Conservation (phyloP, 2,888 invertebrate species). For the Clistopyga incitator region DNA sequence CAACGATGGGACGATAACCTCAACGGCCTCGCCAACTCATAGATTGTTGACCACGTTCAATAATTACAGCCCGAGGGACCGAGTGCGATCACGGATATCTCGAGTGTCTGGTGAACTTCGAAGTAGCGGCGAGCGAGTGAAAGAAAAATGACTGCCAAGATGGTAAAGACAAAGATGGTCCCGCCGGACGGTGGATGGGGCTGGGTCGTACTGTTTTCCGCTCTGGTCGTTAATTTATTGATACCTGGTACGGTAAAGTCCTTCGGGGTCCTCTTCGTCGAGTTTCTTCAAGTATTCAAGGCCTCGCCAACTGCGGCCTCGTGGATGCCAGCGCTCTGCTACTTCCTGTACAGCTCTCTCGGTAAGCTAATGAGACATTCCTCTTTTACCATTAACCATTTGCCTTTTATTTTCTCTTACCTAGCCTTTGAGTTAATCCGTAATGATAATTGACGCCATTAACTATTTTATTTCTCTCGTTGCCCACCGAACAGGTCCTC, state of each 20-base stretch:
- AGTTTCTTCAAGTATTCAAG: slow-evolving; percentile 92
- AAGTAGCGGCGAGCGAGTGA: not conserved
- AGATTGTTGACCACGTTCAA: slow-evolving; percentile 12
- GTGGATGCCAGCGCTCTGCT: slow-evolving; percentile 94
- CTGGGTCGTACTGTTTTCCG: slow-evolving; percentile 84
- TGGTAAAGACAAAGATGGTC: slow-evolving; percentile 78
- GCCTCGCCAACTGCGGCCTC: slow-evolving; percentile 91
- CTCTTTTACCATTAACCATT: slow-evolving; percentile 29
- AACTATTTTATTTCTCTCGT: slow-evolving; percentile 24
- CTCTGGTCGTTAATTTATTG: slow-evolving; percentile 92
- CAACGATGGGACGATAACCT: not conserved
- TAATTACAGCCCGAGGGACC: slow-evolving; percentile 49
- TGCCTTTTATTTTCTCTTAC: too few relatives aligned
- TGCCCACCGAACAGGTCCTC: slow-evolving; percentile 87
- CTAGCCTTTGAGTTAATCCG: slow-evolving; percentile 11
- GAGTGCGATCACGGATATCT: slow-evolving; percentile 39
- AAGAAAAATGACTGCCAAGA: slow-evolving; percentile 70
- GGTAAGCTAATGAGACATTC: slow-evolving; percentile 85
- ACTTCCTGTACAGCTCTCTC: slow-evolving; percentile 94
- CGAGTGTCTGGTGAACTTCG: slow-evolving; percentile 17
- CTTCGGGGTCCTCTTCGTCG: slow-evolving; percentile 93
- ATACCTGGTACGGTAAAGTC: slow-evolving; percentile 95
- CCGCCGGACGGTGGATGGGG: slow-evolving; percentile 85
- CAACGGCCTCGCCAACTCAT: not conserved
- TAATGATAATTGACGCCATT: not conserved